These are phyloP conservation scores for Troilus luridus DNA, from an alignment of 2,888 invertebrate species.

Conservation along the genomic window DNA sequence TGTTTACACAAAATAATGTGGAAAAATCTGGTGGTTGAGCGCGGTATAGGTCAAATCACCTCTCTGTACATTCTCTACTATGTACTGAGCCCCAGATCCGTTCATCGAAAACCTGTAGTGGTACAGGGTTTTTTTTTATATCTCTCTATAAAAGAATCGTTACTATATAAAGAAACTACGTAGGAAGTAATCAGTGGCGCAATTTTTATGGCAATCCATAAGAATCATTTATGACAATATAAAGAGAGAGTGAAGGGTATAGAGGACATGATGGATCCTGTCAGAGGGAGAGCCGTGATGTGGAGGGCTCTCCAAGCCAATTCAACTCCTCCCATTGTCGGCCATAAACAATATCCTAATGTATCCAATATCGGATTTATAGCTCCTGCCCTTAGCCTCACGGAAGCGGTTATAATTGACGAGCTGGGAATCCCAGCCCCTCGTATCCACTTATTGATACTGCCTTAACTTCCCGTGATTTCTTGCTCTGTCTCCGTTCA, in stretches of 20 bases:
- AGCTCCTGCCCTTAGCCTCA: background rate
- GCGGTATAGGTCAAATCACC: too few species aligned
- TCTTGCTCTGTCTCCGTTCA: background rate
- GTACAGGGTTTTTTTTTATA: too few species aligned
- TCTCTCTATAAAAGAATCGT: too few species aligned
- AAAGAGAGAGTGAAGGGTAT: background rate
- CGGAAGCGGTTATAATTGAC: background rate
- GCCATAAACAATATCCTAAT: slow-evolving; percentile 19
- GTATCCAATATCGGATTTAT: slow-evolving; percentile 31
- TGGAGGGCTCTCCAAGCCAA: background rate
- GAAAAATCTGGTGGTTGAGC: too few species aligned
- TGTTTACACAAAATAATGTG: too few species aligned
- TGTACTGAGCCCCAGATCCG: too few species aligned
- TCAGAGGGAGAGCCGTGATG: background rate
- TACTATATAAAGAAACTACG: too few species aligned
- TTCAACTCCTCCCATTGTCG: background rate
- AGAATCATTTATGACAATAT: background rate
- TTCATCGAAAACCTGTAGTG: too few species aligned
- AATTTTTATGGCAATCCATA: background rate
- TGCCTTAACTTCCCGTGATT: background rate
- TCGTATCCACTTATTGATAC: background rate
- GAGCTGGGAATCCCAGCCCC: background rate
- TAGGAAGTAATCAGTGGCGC: too few species aligned
- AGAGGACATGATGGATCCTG: background rate
- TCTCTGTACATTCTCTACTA: too few species aligned